Percentiles rank a stretch among this genome's conserved stretches.
Evolutionary conservation across 2,797 vertebrate species (phyloP).

Genomic region (Selene dorsalis): DNA sequence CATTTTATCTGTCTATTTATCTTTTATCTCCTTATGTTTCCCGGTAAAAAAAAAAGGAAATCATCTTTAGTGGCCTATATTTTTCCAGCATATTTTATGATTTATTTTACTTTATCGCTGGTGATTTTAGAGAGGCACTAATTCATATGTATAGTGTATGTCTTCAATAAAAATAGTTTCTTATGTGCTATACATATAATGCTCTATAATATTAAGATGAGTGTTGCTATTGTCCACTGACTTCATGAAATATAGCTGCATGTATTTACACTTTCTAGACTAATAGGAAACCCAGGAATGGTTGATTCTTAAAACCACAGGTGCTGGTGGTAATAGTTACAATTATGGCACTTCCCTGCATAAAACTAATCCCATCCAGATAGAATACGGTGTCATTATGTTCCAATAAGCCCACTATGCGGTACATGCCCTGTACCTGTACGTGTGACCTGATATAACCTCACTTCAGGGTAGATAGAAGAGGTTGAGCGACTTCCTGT

Average conservation of each 20-base stretch:
- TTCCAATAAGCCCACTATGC: constrained; percentile 49
- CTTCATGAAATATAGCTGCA: neutral
- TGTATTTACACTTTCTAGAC: constrained; percentile 38
- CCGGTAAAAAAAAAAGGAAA: too few relatives aligned
- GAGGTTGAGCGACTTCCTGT: constrained; percentile 71
- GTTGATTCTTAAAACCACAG: constrained; percentile 38
- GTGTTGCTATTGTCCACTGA: neutral
- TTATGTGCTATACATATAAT: neutral
- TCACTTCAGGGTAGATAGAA: constrained; percentile 55
- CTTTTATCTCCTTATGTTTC: too few relatives aligned
- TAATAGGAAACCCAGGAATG: constrained; percentile 6
- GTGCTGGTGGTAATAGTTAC: constrained; percentile 61
- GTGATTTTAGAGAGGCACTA: too few relatives aligned
- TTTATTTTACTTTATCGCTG: too few relatives aligned
- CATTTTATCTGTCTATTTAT: too few relatives aligned
- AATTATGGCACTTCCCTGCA: constrained; percentile 44
- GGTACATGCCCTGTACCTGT: constrained; percentile 40
- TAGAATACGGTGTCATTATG: constrained; percentile 47
- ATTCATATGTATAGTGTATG: too few relatives aligned
- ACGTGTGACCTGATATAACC: constrained; percentile 70
- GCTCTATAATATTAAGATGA: neutral
- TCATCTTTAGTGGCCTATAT: too few relatives aligned
- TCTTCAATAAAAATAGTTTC: too few relatives aligned
- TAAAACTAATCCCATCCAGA: constrained; percentile 57
- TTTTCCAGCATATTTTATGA: too few relatives aligned